These are phyloP conservation scores for Dolomedes plantarius DNA, from an alignment of 2,888 invertebrate species.

Conservation along the genomic window DNA sequence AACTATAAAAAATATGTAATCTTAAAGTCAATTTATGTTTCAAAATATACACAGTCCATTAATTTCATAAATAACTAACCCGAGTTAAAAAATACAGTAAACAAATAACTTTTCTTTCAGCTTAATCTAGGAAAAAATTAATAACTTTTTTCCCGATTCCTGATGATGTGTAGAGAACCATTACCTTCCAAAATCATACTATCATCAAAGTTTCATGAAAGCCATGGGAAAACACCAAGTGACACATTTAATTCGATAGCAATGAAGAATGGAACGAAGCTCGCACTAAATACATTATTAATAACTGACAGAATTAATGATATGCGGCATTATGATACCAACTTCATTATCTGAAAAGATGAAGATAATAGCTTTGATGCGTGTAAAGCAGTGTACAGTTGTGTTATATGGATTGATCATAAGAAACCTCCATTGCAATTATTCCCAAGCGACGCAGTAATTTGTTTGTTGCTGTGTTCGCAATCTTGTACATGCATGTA, in stretches of 20 bases:
- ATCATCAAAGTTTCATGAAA: conserved; percentile 12
- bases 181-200: background rate
- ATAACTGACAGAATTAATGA: conserved; percentile 18
- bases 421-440: background rate
- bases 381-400: conserved; percentile 1
- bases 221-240: conserved; percentile 16
- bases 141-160: background rate
- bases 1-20: background rate
- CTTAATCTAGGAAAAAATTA: background rate
- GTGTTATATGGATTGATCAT: conserved; percentile 6
- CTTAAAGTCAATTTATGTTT: background rate
- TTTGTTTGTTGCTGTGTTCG: background rate
- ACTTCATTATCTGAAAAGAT: conserved; percentile 16
- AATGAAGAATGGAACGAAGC: conserved; percentile 1
- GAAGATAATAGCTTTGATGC: conserved; percentile 18
- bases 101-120: background rate
- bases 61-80: background rate
- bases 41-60: background rate
- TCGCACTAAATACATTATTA: background rate
- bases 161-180: background rate
- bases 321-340: conserved; percentile 13
- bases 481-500: background rate
- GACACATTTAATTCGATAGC: conserved; percentile 13
- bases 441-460: background rate
- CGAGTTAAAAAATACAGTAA: background rate